These are phyloP conservation scores for Drosophila prolongata DNA, from an alignment of 2,888 invertebrate species.

Conservation along the genomic window DNA sequence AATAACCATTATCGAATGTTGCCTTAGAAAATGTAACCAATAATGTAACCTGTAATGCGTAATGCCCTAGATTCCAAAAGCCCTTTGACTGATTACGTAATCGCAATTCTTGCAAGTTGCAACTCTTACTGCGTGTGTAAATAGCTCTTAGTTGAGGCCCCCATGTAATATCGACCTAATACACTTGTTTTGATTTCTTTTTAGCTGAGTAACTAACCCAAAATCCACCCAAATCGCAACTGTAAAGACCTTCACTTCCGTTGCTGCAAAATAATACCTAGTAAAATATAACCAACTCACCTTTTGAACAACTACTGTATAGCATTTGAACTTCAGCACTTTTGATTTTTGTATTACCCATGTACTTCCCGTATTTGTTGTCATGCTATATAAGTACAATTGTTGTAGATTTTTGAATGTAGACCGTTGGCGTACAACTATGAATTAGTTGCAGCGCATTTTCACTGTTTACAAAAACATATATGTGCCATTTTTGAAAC, in stretches of 20 bases:
- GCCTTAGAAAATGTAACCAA: slow-evolving; percentile 54
- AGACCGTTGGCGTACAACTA: slow-evolving; percentile 39
- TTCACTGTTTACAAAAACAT: slow-evolving; percentile 21
- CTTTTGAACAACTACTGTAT: slow-evolving; percentile 14
- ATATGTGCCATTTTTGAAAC: slow-evolving; percentile 60
- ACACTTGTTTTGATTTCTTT: slow-evolving; percentile 53
- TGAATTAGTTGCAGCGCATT: slow-evolving; percentile 13
- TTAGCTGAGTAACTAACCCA: slow-evolving; percentile 56
- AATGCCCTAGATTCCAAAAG: slow-evolving; percentile 58
- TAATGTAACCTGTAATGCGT: slow-evolving; percentile 44
- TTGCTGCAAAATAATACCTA: slow-evolving; percentile 52
- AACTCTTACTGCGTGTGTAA: slow-evolving; percentile 29
- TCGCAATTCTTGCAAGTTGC: slow-evolving; percentile 23
- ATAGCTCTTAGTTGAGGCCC: slow-evolving; percentile 40
- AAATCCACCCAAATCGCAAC: slow-evolving; percentile 40
- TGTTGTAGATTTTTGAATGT: slow-evolving; percentile 56
- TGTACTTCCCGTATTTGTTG: slow-evolving; percentile 18
- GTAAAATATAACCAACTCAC: slow-evolving; percentile 32
- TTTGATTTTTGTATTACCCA: slow-evolving; percentile 27
- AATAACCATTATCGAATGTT: slow-evolving; percentile 51
- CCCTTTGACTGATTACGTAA: slow-evolving; percentile 69
- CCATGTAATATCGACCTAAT: slow-evolving; percentile 38
- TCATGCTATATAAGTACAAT: slow-evolving; percentile 43
- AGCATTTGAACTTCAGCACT: slow-evolving; percentile 28
- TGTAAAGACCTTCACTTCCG: slow-evolving; percentile 56